A percentile compares a stretch with the other conserved stretches of the same genome.
These are phyloP conservation scores for Clytia hemisphaerica DNA, from an alignment of 30 jellyfish, hydroid and myxozoan species.

Conservation along the genomic window DNA sequence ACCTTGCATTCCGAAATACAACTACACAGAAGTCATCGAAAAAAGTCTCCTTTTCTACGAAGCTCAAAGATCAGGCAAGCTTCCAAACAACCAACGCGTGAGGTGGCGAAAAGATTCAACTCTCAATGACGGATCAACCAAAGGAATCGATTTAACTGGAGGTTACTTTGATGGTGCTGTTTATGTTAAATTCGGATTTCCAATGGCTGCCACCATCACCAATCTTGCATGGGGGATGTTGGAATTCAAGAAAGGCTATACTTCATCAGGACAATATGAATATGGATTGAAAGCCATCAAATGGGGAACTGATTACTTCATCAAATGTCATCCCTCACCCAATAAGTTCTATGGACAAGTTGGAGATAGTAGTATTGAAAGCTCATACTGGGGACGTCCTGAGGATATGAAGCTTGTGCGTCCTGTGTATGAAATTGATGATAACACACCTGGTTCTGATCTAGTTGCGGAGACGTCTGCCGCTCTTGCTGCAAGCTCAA, in stretches of 20 bases:
- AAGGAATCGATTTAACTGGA: slow-evolving; percentile 40
- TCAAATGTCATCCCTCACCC: slow-evolving; percentile 46
- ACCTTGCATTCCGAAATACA: slow-evolving; percentile 18
- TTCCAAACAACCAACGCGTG: slow-evolving; percentile 43
- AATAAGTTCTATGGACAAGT: slow-evolving; percentile 56
- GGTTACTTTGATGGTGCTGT: slow-evolving; percentile 71
- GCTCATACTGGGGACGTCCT: slow-evolving; percentile 63
- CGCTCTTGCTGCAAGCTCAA: slow-evolving; percentile 57
- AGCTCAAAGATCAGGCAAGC: slow-evolving; percentile 75
- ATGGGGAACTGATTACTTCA: slow-evolving; percentile 69
- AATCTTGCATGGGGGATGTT: slow-evolving; percentile 62
- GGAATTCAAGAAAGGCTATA: slow-evolving; percentile 36
- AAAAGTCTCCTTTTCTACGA: slow-evolving; percentile 44
- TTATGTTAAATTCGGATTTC: slow-evolving; percentile 59
- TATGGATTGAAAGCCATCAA: slow-evolving; percentile 38
- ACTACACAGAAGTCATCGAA: slow-evolving; percentile 37
- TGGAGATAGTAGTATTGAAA: slow-evolving; percentile 52
- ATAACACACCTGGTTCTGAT: slow-evolving; percentile 46
- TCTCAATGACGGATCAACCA: slow-evolving; percentile 37
- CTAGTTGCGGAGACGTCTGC: slow-evolving; percentile 69
- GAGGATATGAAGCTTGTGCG: slow-evolving; percentile 53
- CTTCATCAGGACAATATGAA: slow-evolving; percentile 41
- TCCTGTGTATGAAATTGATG: slow-evolving; percentile 37
- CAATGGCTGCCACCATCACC: slow-evolving; percentile 57
- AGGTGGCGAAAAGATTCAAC: slow-evolving; percentile 59